A percentile compares a stretch with the other conserved stretches of the same genome.
These are phyloP conservation scores for Lepidurus arcticus DNA, from an alignment of 1,140 invertebrate genomes.

Conservation along the genomic window DNA sequence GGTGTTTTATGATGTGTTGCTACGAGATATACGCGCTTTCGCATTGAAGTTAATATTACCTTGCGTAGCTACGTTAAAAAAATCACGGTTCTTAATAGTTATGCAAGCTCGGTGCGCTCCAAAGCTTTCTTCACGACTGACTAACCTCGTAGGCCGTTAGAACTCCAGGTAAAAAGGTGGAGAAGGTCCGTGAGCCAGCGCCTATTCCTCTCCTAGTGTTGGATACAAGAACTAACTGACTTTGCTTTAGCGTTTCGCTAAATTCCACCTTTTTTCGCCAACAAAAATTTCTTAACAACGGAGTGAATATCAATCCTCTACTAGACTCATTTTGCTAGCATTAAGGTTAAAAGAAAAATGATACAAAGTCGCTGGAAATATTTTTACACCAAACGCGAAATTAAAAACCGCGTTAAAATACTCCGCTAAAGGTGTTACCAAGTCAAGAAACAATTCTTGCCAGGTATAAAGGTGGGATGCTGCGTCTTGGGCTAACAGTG, in stretches of 20 bases:
- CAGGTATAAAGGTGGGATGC: constrained; percentile 21
- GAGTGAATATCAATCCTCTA: no score
- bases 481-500: constrained; percentile 20
- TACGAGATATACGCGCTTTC: background rate
- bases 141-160: background rate
- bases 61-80: background rate
- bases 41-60: background rate
- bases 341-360: background rate
- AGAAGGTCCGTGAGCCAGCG: background rate
- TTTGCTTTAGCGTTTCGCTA: background rate
- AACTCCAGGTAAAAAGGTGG: background rate
- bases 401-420: background rate
- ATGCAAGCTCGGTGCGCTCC: background rate
- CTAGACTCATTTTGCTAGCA: no score
- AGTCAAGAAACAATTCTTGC: constrained; percentile 19
- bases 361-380: background rate
- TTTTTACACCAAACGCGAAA: background rate
- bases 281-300: background rate
- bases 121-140: constrained; percentile 4
- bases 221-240: background rate
- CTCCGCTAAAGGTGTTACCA: background rate
- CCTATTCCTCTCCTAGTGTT: constrained; percentile 18
- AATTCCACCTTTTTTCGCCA: background rate
- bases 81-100: background rate
- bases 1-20: constrained; percentile 7